These are phyloP conservation scores for Spinus pinus DNA, from an alignment of 2,797 vertebrate species.

Conservation along the genomic window DNA sequence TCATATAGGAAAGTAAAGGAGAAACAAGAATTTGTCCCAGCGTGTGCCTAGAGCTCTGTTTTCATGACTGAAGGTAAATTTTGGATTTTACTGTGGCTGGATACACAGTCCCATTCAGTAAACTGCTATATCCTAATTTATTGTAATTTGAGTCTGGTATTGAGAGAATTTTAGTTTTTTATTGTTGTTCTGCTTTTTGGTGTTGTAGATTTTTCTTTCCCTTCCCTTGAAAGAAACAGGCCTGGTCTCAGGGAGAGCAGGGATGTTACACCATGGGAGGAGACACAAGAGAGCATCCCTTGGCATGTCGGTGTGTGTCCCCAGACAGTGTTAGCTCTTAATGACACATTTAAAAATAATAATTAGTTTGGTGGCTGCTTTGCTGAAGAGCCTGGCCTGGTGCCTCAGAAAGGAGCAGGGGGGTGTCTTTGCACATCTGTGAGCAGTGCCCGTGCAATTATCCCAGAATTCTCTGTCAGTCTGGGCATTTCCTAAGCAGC, in stretches of 20 bases:
- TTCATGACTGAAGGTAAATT: background rate
- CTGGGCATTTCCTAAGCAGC: background rate
- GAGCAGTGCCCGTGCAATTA: fast-evolving
- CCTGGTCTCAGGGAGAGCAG: background rate
- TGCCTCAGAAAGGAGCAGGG: background rate
- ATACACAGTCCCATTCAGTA: background rate
- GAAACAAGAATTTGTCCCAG: background rate
- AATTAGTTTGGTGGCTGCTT: background rate
- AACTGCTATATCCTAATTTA: background rate
- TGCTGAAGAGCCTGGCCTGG: background rate
- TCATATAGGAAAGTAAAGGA: background rate
- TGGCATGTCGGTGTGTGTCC: background rate
- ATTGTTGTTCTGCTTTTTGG: background rate
- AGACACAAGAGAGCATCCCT: background rate
- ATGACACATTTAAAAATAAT: background rate
- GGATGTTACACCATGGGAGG: background rate
- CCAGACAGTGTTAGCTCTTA: background rate
- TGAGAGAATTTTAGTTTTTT: background rate
- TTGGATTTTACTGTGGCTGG: background rate
- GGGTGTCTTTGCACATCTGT: background rate
- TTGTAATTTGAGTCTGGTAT: background rate
- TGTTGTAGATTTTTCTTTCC: background rate
- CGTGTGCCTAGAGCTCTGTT: background rate
- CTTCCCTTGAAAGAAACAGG: background rate
- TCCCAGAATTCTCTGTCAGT: background rate